A percentile compares a stretch with the other conserved stretches of the same genome.
These are phyloP conservation scores for Intellagama lesueurii DNA, from an alignment of 2,797 vertebrate species.

Conservation along the genomic window DNA sequence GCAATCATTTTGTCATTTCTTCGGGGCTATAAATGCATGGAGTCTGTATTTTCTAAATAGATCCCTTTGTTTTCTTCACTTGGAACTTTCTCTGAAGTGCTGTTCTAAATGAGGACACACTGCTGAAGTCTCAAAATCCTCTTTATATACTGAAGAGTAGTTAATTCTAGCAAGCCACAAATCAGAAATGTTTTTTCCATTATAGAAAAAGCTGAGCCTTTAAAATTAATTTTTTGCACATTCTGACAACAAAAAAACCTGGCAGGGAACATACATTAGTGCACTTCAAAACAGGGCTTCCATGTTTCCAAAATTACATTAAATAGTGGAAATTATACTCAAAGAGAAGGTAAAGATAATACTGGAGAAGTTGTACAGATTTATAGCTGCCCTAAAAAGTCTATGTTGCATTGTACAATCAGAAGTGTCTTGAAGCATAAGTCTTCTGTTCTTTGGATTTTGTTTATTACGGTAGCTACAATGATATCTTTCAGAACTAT, in stretches of 20 bases:
- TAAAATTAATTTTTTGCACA: constrained; percentile 12
- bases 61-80: neutral
- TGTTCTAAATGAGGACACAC: neutral
- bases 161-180: constrained; percentile 13
- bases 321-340: neutral
- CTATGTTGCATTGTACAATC: neutral
- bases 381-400: neutral
- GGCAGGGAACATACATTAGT: constrained; percentile 1
- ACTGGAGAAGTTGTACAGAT: neutral
- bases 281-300: constrained; percentile 16
- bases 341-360: neutral
- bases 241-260: neutral
- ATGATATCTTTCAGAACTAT: neutral
- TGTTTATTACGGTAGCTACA: neutral
- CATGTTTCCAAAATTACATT: constrained; percentile 16
- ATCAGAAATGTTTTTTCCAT: constrained; percentile 7
- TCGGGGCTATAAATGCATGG: neutral
- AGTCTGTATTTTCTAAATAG: constrained; percentile 3
- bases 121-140: neutral
- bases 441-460: neutral
- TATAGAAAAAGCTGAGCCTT: neutral
- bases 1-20: neutral
- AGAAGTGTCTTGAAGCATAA: neutral
- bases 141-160: constrained; percentile 27
- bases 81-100: neutral